phyloP scores from a whole-genome alignment of 35 echinoderm and acorn worm species.

The Strongylocentrotus purpuratus region DNA sequence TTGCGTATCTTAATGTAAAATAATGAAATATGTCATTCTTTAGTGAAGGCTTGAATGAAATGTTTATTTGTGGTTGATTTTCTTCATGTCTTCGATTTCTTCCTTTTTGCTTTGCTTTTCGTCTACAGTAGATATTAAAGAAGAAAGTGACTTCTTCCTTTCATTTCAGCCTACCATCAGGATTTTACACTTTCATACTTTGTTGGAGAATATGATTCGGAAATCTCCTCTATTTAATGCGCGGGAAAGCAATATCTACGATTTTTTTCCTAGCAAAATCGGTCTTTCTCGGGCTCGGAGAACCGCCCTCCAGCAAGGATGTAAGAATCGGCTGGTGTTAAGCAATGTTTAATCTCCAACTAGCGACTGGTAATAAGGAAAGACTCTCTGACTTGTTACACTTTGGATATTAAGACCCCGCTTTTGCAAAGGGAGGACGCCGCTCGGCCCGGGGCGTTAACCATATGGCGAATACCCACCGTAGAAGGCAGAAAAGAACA shows the following conservation, averaged over 20 bases:
- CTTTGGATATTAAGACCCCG: slow-evolving; percentile 2
- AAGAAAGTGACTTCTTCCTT: neutral
- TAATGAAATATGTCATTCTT: neutral
- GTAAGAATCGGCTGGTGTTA: neutral
- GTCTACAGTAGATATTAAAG: neutral
- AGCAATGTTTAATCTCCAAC: neutral
- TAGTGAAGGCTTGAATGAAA: neutral
- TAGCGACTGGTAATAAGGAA: neutral
- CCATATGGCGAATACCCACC: neutral
- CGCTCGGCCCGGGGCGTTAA: neutral
- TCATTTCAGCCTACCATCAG: neutral
- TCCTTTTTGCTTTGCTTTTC: neutral
- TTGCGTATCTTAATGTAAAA: neutral
- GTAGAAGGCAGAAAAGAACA: neutral
- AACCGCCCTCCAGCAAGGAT: neutral
- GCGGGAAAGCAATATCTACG: neutral
- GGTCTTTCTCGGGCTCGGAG: neutral
- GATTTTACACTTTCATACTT: neutral
- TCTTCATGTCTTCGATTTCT: neutral
- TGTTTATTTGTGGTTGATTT: neutral
- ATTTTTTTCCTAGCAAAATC: neutral
- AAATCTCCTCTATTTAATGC: slow-evolving; percentile 9
- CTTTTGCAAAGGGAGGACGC: neutral
- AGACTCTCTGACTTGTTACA: neutral
- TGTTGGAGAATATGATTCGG: neutral